Base-by-base conservation (phyloP, 2,888 invertebrate genomes). In the Drosophila kokeensis region DNA sequence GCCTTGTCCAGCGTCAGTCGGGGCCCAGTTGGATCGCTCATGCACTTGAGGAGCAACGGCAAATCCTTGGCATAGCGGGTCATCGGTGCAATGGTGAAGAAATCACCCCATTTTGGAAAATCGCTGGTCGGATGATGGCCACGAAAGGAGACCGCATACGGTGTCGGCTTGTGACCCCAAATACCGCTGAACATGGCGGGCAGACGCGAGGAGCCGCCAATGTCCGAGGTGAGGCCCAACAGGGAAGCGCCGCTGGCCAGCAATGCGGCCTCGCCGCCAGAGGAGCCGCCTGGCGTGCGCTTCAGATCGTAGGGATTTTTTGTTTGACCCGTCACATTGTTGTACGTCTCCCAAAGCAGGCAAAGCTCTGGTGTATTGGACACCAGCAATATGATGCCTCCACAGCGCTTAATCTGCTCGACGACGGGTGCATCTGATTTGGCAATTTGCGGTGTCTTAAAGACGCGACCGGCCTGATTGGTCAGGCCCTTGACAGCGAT, bases 351-450 rank as follows among this genome's bases (percentile, higher is more conserved):
- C 96, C 97, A 97, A 94, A 97, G 97, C 95, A 98, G 94, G 89
- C 98, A 98, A 55, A 98, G 94, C 90, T 98, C 98, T 1, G 98
- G 98, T 0, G 97, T 96, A 92, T 98, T 99, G 42, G 98, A 98
- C 4, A 98, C 96, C 4, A 97, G 95, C 57, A 98, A 93, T 4
- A 97, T 96, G 74, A 98, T 97, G 34, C 96, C 97, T 1, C 98
- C 98, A 49, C 97, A 97, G 53, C 95, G 94, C 79, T 95, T 95
- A 61, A 97, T 95, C 48, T 95, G 93, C 54, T 94, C 94, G 4
- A 98, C 95, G 5, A 95, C 95, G 0, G 95, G 95, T 0, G 98
- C 97, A 93, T 98, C 97, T 50, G 94, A 94, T 61, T 94, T 94
- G 0, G 97, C 96, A 24, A 94, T 94, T 61, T 94, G 94, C n/a